These are phyloP conservation scores for Tringa solitaria DNA, from an alignment of 2,113 vertebrate genomes.

Conservation along the genomic window DNA sequence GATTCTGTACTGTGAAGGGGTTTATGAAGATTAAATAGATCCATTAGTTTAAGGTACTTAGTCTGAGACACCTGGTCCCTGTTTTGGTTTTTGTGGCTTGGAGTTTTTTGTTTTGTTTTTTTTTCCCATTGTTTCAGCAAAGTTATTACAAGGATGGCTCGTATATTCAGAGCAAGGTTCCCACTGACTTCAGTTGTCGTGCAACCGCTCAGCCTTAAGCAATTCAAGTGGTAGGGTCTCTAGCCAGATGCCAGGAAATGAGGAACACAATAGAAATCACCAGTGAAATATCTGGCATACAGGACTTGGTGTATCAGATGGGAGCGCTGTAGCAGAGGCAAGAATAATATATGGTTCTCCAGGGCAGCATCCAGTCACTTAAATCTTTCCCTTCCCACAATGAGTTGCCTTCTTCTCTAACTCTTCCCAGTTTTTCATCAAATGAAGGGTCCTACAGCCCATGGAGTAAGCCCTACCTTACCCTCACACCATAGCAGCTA, in stretches of 20 bases:
- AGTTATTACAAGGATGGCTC: background rate
- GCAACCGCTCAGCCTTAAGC: background rate
- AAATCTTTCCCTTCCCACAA: background rate
- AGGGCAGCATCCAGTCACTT: background rate
- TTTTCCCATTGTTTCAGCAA: background rate
- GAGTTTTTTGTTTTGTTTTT: rapidly evolving
- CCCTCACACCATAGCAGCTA: background rate
- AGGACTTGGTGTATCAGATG: background rate
- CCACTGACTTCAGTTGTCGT: background rate
- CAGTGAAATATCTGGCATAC: background rate
- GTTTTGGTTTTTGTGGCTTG: background rate
- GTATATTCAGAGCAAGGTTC: background rate
- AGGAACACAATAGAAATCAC: background rate
- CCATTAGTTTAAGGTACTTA: background rate
- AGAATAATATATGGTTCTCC: background rate
- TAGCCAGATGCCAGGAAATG: background rate
- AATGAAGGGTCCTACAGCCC: background rate
- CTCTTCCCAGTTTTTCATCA: background rate
- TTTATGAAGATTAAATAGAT: conserved; percentile 9
- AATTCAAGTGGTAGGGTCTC: background rate
- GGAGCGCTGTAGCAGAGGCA: background rate
- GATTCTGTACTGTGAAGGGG: background rate
- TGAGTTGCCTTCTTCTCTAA: background rate
- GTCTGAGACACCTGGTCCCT: background rate
- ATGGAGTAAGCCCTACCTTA: background rate